Evolutionary conservation across 2,113 vertebrate genomes (phyloP), one percentile per base, ranked within the genome.

Genomic region (Phaethon lepturus): DNA sequence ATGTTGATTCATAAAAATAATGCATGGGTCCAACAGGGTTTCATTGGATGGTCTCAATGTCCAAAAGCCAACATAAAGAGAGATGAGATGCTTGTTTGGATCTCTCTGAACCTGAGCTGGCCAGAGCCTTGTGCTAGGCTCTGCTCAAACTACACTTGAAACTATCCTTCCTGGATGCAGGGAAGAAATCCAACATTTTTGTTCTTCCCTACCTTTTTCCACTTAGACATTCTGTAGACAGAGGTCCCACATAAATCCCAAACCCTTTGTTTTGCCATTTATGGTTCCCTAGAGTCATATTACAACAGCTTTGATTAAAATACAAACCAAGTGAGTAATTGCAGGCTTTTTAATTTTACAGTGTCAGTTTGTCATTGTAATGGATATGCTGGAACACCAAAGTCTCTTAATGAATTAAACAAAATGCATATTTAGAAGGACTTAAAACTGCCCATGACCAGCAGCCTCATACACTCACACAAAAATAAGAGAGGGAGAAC

Each of bases 351-450:
- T 91, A 89, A 89, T 85, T 94, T 96, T 95, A 97, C 73, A 87
- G 81, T 90, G 38, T 86, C 80, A 67, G 25, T 93, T 93, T 95
- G 90, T 85, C 94, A 93, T 74, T 66, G 75, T 76, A 69, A 80
- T 87, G 86, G 93, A 81, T 86, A 93, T 64, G 67, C 52, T 79
- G 33, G 85, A 96, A 96, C 95, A 96, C 16, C 28, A 23, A 94
- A 91, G 90, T 76, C 78, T 90, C 85, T 96, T 95, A 94, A 96
- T 93, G 95, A 96, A 97, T 96, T 97, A 95, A 97, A 95, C 88
- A 33, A 95, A 93, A 96, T 90, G 74, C 80, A 82, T 93, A 95
- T 96, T 95, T 93, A 91, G 89, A 85, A 95, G 63, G 87, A 82
- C 86, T 96, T 96, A 91, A 96, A 97, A 89, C 53, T 90, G 71